A percentile compares a stretch with the other conserved stretches of the same genome.
Conservation (phyloP, 1,140 invertebrate genomes). For the Polyergus mexicanus region DNA sequence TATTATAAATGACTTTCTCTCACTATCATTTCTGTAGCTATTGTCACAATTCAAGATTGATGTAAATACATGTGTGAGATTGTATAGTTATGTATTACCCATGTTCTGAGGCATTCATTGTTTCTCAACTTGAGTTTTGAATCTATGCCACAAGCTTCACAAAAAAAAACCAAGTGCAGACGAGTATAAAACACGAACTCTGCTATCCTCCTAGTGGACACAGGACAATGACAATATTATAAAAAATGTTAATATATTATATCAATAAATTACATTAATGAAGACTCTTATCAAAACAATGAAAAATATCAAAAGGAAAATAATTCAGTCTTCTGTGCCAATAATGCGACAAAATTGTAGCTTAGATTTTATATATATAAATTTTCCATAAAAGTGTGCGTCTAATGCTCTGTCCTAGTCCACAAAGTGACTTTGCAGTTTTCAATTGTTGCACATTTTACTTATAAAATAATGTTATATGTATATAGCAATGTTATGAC, state of each 20-base stretch:
- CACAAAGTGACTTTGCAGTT: constrained; percentile 21
- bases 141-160: constrained; percentile 64
- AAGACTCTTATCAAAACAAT: background rate
- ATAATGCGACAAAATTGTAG: background rate
- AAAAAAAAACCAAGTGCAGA: constrained; percentile 67
- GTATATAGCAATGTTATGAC: too few relatives aligned
- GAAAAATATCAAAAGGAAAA: background rate
- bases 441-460: background rate
- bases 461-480: too few relatives aligned
- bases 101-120: constrained; percentile 93
- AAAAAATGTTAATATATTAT: constrained; percentile 22
- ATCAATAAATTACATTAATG: constrained; percentile 5
- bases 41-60: constrained; percentile 3
- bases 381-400: background rate
- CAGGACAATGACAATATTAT: constrained; percentile 61
- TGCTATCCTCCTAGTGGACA: constrained; percentile 71
- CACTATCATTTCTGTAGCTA: background rate
- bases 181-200: constrained; percentile 65
- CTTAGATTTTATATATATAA: background rate
- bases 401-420: background rate
- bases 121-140: constrained; percentile 81
- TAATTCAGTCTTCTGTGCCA: background rate
- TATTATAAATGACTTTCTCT: background rate
- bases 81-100: constrained; percentile 87
- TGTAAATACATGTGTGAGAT: background rate